Evolutionary conservation across 2,113 vertebrate species (phyloP).

Genomic region (Phainopepla nitens): DNA sequence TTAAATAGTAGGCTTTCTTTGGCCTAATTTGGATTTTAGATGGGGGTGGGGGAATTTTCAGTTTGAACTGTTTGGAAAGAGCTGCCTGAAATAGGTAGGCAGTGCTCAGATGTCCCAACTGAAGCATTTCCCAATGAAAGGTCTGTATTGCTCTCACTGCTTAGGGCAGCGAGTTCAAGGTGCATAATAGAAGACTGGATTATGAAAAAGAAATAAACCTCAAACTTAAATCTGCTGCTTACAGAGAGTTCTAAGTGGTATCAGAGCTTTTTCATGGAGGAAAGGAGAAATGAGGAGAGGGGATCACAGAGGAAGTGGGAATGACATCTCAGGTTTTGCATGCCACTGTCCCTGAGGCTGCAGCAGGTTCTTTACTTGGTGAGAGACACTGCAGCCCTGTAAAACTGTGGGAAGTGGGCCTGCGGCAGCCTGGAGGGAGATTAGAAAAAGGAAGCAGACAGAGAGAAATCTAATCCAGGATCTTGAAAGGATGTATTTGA

Average conservation of each 20-base stretch:
- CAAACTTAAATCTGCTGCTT: background rate
- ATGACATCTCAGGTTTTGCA: background rate
- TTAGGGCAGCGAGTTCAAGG: background rate
- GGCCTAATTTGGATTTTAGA: background rate
- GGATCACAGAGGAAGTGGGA: rapidly evolving
- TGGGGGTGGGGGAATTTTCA: background rate
- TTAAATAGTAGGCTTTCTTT: background rate
- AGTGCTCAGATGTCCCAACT: background rate
- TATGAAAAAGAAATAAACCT: background rate
- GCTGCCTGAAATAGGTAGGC: background rate
- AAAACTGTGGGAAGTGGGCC: background rate
- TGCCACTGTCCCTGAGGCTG: background rate
- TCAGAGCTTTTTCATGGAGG: background rate
- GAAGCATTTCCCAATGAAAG: background rate
- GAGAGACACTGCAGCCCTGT: background rate
- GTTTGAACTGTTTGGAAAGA: background rate
- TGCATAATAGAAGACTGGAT: rapidly evolving
- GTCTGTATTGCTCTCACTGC: background rate
- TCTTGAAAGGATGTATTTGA: background rate
- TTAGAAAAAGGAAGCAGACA: background rate
- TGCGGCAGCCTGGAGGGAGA: background rate
- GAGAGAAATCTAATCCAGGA: background rate
- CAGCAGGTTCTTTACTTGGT: background rate
- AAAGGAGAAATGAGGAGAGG: background rate
- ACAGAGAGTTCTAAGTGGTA: background rate